A percentile compares a stretch with the other conserved stretches of the same genome.
Evolutionary conservation across 2,113 vertebrate species (phyloP).

Genomic region (Setophaga petechia): DNA sequence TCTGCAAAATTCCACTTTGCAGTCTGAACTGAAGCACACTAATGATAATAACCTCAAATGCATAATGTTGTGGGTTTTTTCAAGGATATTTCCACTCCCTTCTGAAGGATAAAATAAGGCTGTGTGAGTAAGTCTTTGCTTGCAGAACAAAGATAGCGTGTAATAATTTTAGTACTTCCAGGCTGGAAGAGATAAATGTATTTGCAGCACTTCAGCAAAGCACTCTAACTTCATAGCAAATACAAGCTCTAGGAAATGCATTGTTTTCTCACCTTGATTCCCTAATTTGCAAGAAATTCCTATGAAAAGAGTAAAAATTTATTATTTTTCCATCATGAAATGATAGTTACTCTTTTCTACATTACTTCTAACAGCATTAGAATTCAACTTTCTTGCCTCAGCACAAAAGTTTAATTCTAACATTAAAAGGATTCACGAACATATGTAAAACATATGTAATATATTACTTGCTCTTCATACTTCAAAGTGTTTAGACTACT

Average conservation of each 20-base stretch:
- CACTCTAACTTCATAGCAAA: not conserved
- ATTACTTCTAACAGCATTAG: not conserved
- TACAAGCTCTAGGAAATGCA: constrained; percentile 18
- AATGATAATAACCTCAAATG: constrained; percentile 52
- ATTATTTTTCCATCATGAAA: not conserved
- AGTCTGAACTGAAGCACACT: constrained; percentile 1
- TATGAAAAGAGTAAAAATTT: not conserved
- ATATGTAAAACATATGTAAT: not conserved
- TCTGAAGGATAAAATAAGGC: constrained; percentile 59
- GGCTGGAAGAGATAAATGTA: constrained; percentile 49
- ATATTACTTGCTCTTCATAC: not conserved
- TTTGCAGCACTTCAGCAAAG: constrained; percentile 15
- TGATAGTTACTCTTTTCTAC: not conserved
- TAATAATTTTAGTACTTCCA: constrained; percentile 55
- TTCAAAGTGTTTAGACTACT: not conserved
- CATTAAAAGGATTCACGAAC: not conserved
- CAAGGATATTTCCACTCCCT: constrained; percentile 63
- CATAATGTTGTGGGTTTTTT: constrained; percentile 25
- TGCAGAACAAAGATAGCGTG: constrained; percentile 57
- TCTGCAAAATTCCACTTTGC: not conserved
- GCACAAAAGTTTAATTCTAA: not conserved
- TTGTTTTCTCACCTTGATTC: not conserved
- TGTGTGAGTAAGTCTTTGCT: constrained; percentile 60
- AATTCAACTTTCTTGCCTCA: not conserved
- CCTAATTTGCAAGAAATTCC: not conserved